Percentiles rank a stretch among this genome's conserved stretches.
phyloP scores from a whole-genome alignment of 2,113 vertebrate genomes.

The Mola mola region DNA sequence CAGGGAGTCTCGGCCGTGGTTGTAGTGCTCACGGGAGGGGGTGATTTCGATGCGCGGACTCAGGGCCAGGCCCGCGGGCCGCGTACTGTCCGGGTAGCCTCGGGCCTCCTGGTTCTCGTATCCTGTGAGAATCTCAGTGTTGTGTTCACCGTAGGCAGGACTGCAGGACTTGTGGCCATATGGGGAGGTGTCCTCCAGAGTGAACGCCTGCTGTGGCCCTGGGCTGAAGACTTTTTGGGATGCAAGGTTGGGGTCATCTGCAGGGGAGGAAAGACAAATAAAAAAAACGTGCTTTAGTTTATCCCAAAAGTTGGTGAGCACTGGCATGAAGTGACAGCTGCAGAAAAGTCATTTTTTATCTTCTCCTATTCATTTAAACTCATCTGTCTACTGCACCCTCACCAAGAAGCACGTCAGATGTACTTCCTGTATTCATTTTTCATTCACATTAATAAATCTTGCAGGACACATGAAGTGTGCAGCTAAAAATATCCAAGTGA shows the following conservation, averaged over 20 bases:
- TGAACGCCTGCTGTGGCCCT: slow-evolving; percentile 86
- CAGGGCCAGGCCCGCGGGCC: slow-evolving; percentile 84
- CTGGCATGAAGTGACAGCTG: no score
- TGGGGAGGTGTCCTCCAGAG: slow-evolving; percentile 85
- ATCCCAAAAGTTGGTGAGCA: no score
- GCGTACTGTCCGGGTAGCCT: slow-evolving; percentile 85
- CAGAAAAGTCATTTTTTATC: no score
- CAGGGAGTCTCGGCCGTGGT: slow-evolving; percentile 88
- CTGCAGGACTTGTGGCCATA: slow-evolving; percentile 91
- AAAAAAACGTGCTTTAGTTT: no score
- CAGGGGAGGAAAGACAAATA: not conserved
- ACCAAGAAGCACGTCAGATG: no score
- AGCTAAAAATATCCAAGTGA: not conserved
- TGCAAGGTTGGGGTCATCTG: slow-evolving; percentile 91
- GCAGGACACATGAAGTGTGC: no score
- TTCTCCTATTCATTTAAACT: no score
- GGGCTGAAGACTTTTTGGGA: slow-evolving; percentile 89
- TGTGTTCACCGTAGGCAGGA: slow-evolving; percentile 81
- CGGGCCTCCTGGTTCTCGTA: slow-evolving; percentile 89
- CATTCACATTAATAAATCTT: no score
- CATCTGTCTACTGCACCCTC: no score
- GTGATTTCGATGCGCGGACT: slow-evolving; percentile 98
- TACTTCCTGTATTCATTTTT: no score
- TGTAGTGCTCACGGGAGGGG: slow-evolving; percentile 94
- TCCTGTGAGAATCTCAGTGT: slow-evolving; percentile 84